Evolutionary conservation across 2,113 vertebrate genomes (phyloP).

Genomic region (Rhegmatorhina hoffmannsi): DNA sequence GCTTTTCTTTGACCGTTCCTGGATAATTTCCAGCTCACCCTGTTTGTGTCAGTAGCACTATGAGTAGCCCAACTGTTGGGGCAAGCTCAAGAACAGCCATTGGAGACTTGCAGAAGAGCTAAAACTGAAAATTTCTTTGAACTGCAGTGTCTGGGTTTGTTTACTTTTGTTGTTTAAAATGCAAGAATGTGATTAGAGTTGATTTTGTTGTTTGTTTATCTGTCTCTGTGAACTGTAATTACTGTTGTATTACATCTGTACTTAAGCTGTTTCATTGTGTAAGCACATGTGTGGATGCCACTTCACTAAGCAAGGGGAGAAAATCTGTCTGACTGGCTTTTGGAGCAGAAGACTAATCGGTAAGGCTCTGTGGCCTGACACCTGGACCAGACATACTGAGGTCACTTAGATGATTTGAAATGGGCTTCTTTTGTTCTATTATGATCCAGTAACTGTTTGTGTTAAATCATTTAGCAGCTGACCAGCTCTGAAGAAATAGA

Average conservation of each 20-base stretch:
- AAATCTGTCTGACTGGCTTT: conserved; percentile 70
- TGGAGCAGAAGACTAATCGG: conserved; percentile 76
- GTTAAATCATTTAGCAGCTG: conserved; percentile 77
- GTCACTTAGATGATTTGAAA: conserved; percentile 74
- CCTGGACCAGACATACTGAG: conserved; percentile 68
- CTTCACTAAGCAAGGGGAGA: conserved; percentile 73
- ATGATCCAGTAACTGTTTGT: conserved; percentile 76
- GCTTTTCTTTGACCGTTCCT: conserved; percentile 57
- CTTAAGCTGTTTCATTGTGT: conserved; percentile 61
- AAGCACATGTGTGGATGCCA: conserved; percentile 72
- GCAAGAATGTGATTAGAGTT: conserved; percentile 58
- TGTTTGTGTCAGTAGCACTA: conserved; percentile 59
- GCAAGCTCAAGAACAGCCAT: conserved; percentile 60
- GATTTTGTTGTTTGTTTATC: conserved; percentile 53
- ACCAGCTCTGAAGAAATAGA: conserved; percentile 75
- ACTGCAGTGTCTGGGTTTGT: conserved; percentile 60
- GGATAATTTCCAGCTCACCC: conserved; percentile 47
- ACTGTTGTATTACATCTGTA: conserved; percentile 61
- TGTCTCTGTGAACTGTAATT: conserved; percentile 67
- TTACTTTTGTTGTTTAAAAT: conserved; percentile 69
- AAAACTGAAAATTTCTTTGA: conserved; percentile 61
- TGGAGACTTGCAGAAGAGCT: conserved; percentile 65
- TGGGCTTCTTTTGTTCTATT: conserved; percentile 70
- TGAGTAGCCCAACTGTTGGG: conserved; percentile 47
- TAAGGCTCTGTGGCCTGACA: conserved; percentile 75